Evolutionary conservation across 53 echinoderm and acorn worm species (phyloP), one percentile per base, ranked within the genome.

Genomic region (Stichopus horrens): DNA sequence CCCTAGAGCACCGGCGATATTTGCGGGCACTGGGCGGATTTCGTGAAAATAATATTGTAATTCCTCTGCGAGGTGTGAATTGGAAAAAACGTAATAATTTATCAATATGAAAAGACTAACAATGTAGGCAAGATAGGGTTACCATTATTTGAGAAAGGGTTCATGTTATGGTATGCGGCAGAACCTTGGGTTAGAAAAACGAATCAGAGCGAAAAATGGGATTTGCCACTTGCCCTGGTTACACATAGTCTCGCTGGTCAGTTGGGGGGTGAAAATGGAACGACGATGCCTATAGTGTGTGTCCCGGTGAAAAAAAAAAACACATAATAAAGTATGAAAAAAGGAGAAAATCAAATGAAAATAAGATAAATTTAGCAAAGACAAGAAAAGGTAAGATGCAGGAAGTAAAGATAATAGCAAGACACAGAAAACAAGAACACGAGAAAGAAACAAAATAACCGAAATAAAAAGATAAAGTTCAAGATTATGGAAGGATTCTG

Each of bases 201-300:
- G 87, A 87, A 87, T 74, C 74, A 73, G 87, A 87, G 87, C 87
- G 75, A 19, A 87, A 87, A 87, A 87, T 87, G 53, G 74, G 87
- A 87, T 87, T 87, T 87, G 73, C 11, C 87, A 87, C 87, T 75
- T 87, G 85, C 85, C 85, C 85, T 19, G 81, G 56, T 81, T 58
- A 57, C 56, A 22, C 57, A 71, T 5, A 18, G 18, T 71, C 16
- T 71, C 71, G 71, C 19, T 71, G 71, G 71, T 71, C 71, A 71
- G 71, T 71, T 18, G 71, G 71, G 71, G 18, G 18, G 19, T n/a
- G 19, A 71, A 71, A 18, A 7, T 71, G n/a, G 71, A 71, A 18
- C 19, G 18, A 13, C 63, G 63, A 37, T 37, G 37, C 37, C 37
- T 37, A 37, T 37, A 37, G 37, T 37, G 37, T 37, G 37, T 37